phyloP scores from a whole-genome alignment of 2,797 vertebrate genomes.

The Stomatorhinus walkeri region DNA sequence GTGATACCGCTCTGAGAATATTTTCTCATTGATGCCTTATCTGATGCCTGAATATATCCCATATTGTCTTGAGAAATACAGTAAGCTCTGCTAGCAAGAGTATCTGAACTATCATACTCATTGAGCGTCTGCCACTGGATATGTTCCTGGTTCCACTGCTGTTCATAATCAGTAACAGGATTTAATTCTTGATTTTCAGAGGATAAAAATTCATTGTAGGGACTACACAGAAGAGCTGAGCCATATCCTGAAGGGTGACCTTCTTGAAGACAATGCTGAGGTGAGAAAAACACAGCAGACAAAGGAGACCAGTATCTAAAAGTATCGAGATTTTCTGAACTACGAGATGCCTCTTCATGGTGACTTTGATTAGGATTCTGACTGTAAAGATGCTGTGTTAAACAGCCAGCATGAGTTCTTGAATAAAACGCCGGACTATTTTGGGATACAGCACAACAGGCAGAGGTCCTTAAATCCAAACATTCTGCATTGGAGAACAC shows the following conservation, averaged over 20 bases:
- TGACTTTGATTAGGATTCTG: slow-evolving; percentile 37
- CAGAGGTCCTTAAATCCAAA: slow-evolving; percentile 63
- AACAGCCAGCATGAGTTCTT: slow-evolving; percentile 51
- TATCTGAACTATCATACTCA: slow-evolving; percentile 6
- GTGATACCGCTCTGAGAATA: slow-evolving; percentile 34
- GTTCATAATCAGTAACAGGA: slow-evolving; percentile 53
- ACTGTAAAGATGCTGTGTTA: slow-evolving; percentile 44
- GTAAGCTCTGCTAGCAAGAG: slow-evolving; percentile 43
- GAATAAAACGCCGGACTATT: slow-evolving; percentile 45
- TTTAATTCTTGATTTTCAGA: slow-evolving; percentile 37
- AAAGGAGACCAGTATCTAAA: slow-evolving; percentile 32
- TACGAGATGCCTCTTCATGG: slow-evolving; percentile 39
- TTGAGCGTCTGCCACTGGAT: slow-evolving; percentile 59
- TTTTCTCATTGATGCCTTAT: slow-evolving; percentile 30
- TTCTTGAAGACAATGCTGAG: slow-evolving; percentile 38
- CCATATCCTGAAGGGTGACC: slow-evolving; percentile 45
- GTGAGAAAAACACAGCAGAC: slow-evolving; percentile 33
- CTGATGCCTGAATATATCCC: slow-evolving; percentile 34
- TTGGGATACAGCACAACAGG: slow-evolving; percentile 54
- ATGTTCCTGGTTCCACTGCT: slow-evolving; percentile 62
- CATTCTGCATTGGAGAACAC: slow-evolving; percentile 47
- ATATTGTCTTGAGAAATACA: slow-evolving; percentile 41
- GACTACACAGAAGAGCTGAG: slow-evolving; percentile 32
- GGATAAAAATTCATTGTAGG: slow-evolving; percentile 38
- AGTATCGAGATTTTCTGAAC: slow-evolving; percentile 50